Evolutionary conservation across 2,113 vertebrate species (phyloP).

Genomic region (Chunga burmeisteri): DNA sequence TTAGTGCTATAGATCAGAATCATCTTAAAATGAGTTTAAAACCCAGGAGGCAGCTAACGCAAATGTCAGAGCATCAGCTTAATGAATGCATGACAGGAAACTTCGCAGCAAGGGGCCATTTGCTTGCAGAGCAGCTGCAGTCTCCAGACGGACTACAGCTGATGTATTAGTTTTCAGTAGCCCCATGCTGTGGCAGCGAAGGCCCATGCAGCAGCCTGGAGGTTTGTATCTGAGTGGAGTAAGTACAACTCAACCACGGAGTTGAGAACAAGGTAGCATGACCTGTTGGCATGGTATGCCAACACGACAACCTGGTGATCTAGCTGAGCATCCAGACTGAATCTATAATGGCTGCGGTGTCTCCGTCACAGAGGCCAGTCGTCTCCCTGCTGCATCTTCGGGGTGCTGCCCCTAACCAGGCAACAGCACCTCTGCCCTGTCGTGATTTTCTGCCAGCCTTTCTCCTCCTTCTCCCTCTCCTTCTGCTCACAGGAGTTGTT

Average conservation of each 20-base stretch:
- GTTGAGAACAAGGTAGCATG: background rate
- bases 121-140: background rate
- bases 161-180: background rate
- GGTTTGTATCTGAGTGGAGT: background rate
- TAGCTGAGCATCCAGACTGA: background rate
- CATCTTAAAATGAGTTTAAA: background rate
- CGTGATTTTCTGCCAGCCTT: background rate
- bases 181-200: background rate
- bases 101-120: background rate
- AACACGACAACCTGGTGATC: background rate
- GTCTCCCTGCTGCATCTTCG: background rate
- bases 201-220: background rate
- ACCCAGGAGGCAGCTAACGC: background rate
- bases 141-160: background rate
- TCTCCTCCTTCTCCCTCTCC: background rate
- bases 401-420: background rate
- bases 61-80: background rate
- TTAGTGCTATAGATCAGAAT: background rate
- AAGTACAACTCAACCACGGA: background rate
- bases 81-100: background rate
- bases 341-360: accelerated
- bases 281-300: background rate
- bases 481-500: background rate
- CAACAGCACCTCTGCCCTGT: background rate
- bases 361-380: accelerated